Evolutionary conservation across 2,113 vertebrate species (phyloP), one percentile per base, ranked within the genome.

Genomic region (Vombatus ursinus): DNA sequence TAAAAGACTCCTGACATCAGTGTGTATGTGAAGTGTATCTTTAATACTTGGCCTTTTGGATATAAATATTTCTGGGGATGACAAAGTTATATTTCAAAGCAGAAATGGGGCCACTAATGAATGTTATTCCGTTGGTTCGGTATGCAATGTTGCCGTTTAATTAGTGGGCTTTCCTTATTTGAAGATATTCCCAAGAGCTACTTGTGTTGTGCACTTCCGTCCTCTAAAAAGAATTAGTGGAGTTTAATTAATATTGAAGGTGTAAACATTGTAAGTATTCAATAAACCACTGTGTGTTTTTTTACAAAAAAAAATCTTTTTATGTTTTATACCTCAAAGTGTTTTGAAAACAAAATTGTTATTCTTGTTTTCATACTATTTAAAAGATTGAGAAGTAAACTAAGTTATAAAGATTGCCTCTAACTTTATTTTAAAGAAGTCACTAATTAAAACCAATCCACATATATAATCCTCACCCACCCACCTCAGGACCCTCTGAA

Each of bases 191-290:
- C 98, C 98, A 98, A 92, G 98, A 98, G 98, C 99, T 99, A 98
- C 97, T 98, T 98, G 98, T 98, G 99, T 98, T 98, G 98, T 99
- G 99, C 99, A 99, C 99, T 99, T 99, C 99, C 93, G 98, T 99
- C 98, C 98, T 97, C 98, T 98, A 97, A 98, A 97, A 94, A 95
- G 68, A 84, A 84, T 98, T 98, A 98, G 98, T 99, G 99, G 98
- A 99, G 98, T 98, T 98, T 99, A 99, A 99, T 99, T 99, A 99
- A 99, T 99, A 99, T 99, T 99, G 99, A 98, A 99, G 99, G 98
- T 99, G 99, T 99, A 99, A 99, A 99, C 98, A 97, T 98, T 99
- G 99, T 99, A 99, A 99, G 99, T 99, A 99, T 99, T 99, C 98
- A 99, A 99, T 99, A 99, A 99, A 99, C 99, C 99, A 99, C 99